Evolutionary conservation across 2,888 invertebrate genomes (phyloP), one percentile per base, ranked within the genome.

Genomic region (Pollenia labialis): DNA sequence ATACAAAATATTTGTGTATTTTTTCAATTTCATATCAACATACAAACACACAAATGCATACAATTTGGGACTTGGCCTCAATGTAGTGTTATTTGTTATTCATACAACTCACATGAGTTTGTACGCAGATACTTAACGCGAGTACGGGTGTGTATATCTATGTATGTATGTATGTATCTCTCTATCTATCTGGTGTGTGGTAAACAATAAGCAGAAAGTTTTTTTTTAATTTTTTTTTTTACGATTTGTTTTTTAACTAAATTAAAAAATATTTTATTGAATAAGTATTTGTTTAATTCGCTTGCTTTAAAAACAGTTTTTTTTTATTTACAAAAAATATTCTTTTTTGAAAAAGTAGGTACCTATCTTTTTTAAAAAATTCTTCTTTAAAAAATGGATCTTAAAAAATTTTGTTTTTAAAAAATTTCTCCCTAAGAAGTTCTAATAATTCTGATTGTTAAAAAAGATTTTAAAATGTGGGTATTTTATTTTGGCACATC

Each of bases 11-110:
- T 50, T 68, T 48, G 23, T 50, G 4, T 50, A 9, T 40, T 9
- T n/a, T 40, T 50, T 68, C 18, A 1, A 46, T 66, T 66, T 66
- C 40, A 62, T 62, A 42, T 62, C 62, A 64, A 68, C 40, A 60
- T 9, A 4, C 32, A 6, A 6, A 46, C 54, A 56, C 3, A 56
- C 54, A 56, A 56, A 56, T 23, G 11, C 56, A 56, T 23, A 56
- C 56, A 56, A 52, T 48, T 60, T 44, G 52, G 62, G 71, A 80
- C 62, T 54, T 71, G 81, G 64, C 72, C 72, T 81, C 50, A 71
- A 71, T 71, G 71, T 54, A 44, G 16, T 32, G 40, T 56, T 56
- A 71, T 56, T 42, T 52, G 54, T 69, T 69, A 69, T 69, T 32
- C 42, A 54, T 54, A 40, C 40, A 54, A 7, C 7, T 66, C 44